Percentiles rank a stretch among this genome's conserved stretches.
Conservation (phyloP, 2,797 vertebrate species). For the Macropus fuliginosus region DNA sequence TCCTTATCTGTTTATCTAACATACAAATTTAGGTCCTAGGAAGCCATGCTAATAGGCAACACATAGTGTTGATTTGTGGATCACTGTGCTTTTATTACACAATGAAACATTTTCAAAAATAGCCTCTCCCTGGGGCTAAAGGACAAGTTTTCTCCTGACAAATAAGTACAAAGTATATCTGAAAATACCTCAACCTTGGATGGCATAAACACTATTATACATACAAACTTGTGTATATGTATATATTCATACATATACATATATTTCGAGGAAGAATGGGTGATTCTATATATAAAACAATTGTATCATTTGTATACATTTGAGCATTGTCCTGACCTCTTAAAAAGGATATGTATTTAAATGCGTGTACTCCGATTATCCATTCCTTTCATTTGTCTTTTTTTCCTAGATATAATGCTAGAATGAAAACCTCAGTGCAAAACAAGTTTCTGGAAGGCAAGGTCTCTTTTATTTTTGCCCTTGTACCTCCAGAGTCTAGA, state of each 20-base stretch:
- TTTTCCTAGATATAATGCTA: conserved; percentile 23
- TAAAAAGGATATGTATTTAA: not conserved
- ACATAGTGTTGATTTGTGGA: conserved; percentile 8
- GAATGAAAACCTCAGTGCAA: not conserved
- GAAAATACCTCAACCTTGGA: conserved; percentile 11
- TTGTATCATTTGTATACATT: conserved; percentile 15
- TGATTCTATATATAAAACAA: conserved; percentile 16
- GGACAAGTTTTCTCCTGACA: not conserved
- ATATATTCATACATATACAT: not conserved
- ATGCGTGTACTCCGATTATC: not conserved
- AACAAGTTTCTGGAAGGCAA: not conserved
- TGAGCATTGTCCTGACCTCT: conserved; percentile 18
- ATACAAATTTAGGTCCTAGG: conserved; percentile 31
- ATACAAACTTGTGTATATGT: not conserved
- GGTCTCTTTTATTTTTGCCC: not conserved
- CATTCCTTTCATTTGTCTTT: not conserved
- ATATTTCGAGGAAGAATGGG: not conserved
- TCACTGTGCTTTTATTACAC: conserved; percentile 14
- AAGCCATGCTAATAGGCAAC: not conserved
- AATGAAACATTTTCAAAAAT: conserved; percentile 10
- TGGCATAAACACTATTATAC: not conserved
- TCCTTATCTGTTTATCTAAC: conserved; percentile 9
- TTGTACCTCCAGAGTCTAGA: not conserved
- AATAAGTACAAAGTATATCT: not conserved
- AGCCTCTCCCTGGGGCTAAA: not conserved